Conservation (phyloP, 2,113 vertebrate genomes). For the Aspiorhynchus laticeps region DNA sequence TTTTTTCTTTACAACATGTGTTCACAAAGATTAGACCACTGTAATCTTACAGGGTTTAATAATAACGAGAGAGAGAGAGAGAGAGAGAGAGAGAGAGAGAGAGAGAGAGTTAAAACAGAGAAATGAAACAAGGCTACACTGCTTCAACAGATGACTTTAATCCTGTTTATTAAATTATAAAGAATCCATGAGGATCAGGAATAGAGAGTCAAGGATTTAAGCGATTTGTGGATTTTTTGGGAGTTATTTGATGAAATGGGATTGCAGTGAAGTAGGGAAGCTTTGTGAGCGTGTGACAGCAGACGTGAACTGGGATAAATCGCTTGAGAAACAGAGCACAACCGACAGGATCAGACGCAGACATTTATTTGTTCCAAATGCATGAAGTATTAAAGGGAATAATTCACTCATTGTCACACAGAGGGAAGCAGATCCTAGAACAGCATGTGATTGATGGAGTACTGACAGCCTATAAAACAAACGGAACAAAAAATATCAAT, state of each 20-base stretch:
- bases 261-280: slow-evolving; percentile 73
- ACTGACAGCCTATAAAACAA: slow-evolving; percentile 12
- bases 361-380: slow-evolving; percentile 38
- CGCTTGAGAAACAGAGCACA: slow-evolving; percentile 51
- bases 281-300: slow-evolving; percentile 65
- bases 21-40: slow-evolving; percentile 85
- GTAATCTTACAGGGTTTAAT: slow-evolving; percentile 81
- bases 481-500: slow-evolving; percentile 4
- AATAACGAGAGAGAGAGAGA: slow-evolving; percentile 65
- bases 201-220: slow-evolving; percentile 80
- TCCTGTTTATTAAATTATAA: slow-evolving; percentile 89
- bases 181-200: slow-evolving; percentile 86
- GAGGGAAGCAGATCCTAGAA: neutral
- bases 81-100: slow-evolving; percentile 3
- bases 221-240: slow-evolving; percentile 72
- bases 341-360: slow-evolving; percentile 57
- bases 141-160: slow-evolving; percentile 76
- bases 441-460: neutral
- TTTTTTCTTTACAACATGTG: slow-evolving; percentile 92
- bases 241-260: slow-evolving; percentile 78
- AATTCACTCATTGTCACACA: slow-evolving; percentile 38
- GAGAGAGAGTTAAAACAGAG: slow-evolving; percentile 70
- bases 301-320: slow-evolving; percentile 61
- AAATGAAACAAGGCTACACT: slow-evolving; percentile 71
- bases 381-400: slow-evolving; percentile 67